Base-by-base conservation (phyloP, 2,113 vertebrate genomes). In the Albula goreensis region DNA sequence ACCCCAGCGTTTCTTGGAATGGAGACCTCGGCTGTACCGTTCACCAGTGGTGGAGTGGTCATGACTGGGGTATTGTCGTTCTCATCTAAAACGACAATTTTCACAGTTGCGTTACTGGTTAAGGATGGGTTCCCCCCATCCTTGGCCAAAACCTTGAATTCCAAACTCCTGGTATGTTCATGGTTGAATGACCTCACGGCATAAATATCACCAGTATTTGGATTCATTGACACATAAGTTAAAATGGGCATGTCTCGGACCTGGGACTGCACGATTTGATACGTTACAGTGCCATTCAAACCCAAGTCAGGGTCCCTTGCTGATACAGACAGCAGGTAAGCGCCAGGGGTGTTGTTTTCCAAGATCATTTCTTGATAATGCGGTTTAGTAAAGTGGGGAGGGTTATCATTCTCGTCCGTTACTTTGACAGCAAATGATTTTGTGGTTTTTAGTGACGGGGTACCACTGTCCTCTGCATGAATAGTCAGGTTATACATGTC, bases 191-290 rank as follows among this genome's bases (percentile, higher is more conserved):
- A 98, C 86, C 98, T 94, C 93, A 99, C 95, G 1, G 98, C 98
- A 50, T 99, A 99, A 85, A 99, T 98, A 91, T 98, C 97, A 25
- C 98, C 98, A 6, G 97, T 97, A 90, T 96, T 97, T 56, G 98
- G 98, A 91, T 99, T 99, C 86, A 99, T 99, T 84, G 98, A 99
- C 88, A 99, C 98, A 8, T 99, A 99, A 11, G 98, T 99, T 93
- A 98, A 99, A 86, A 99, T 97, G 84, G 98, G 97, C 98, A 99
- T 99, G 93, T 98, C 98, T 87, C 97, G 95, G 78, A 99, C 98
- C 94, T 99, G 97, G 25, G 98, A 98, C 4, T 97, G 98, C 80
- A 99, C 95, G 0, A 99, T 98, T 88, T 98, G 97, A 88, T 99
- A 99, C 52, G 98, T 98, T 80, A 99, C 97, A 0, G 97, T 99